Evolutionary conservation across 2,888 invertebrate species (phyloP), one percentile per base, ranked within the genome.

Genomic region (Poecilobothrus nobilitatus): DNA sequence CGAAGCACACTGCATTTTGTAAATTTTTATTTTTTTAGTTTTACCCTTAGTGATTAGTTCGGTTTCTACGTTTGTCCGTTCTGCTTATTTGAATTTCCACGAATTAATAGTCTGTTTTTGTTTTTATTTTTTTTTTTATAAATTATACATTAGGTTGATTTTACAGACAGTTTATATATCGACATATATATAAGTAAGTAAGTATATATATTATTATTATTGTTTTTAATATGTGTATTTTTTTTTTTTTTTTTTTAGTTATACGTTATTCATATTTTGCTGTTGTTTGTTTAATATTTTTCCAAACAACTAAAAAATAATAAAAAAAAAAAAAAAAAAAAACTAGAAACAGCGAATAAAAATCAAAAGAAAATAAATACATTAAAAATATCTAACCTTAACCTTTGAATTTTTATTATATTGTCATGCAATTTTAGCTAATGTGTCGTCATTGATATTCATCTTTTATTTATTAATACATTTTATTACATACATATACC

Each of bases 81-180:
- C 53, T 53, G 53, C 53, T 53, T 53, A 53, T 53, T 53, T 53
- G 53, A 53, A 53, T 53, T 53, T 53, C 53, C 53, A 53, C 53
- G 53, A 53, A 53, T 53, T 53, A 53, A 12, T 53, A 2, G 7
- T 53, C 18, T 53, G 2, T 53, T 53, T n/a, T 53, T 18, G 2
- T 37, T 37, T 10, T 37, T 37, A 1, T 37, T 37, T 53, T 44
- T 44, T 44, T 44, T 15, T 44, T 44, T 44, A 10, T 53, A 53
- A 53, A 53, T 53, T 53, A 53, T 53, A 53, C 53, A 53, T 53
- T 53, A 53, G 53, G 53, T 53, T 9, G 53, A 15, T 53, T 18
- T 53, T 53, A 12, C 53, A 53, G 53, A 53, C 53, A 53, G 18
- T 53, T 15, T 53, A 15, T 53, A 12, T 53, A 12, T 41, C 1